Percentiles rank a stretch among this genome's conserved stretches.
These are phyloP conservation scores for Meriones psammophilus DNA, from an alignment of 2,797 vertebrate species.

Conservation along the genomic window DNA sequence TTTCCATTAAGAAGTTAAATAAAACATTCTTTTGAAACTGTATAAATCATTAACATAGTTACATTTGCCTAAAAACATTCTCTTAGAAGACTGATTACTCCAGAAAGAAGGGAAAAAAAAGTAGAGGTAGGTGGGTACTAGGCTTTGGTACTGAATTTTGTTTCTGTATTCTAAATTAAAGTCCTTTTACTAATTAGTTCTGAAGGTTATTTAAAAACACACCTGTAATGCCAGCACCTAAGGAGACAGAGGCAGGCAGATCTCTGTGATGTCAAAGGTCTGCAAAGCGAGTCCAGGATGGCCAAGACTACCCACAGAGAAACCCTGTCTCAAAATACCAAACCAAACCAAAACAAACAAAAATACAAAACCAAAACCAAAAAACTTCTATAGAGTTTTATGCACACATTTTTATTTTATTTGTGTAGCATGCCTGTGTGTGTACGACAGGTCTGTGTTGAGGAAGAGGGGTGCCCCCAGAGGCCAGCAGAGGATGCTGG, in stretches of 20 bases:
- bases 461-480: not conserved
- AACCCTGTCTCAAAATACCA: too few species aligned
- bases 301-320: too few species aligned
- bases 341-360: too few species aligned
- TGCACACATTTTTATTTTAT: not conserved
- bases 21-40: conserved; percentile 56
- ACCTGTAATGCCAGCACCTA: too few species aligned
- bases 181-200: not conserved
- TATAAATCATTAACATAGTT: conserved; percentile 60
- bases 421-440: not conserved
- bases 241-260: too few species aligned
- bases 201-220: conserved; percentile 50
- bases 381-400: not conserved
- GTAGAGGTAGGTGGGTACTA: not conserved
- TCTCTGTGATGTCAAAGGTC: too few species aligned
- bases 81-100: conserved; percentile 42
- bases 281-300: too few species aligned
- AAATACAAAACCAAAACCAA: too few species aligned
- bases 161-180: not conserved
- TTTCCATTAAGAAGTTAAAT: conserved; percentile 60
- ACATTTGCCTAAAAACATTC: conserved; percentile 53
- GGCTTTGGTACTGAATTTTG: not conserved
- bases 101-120: not conserved
- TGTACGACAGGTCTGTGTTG: not conserved
- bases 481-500: not conserved